A percentile compares a stretch with the other conserved stretches of the same genome.
Evolutionary conservation across 1,140 invertebrate genomes (phyloP).

Genomic region (Drosophila pectinifera): DNA sequence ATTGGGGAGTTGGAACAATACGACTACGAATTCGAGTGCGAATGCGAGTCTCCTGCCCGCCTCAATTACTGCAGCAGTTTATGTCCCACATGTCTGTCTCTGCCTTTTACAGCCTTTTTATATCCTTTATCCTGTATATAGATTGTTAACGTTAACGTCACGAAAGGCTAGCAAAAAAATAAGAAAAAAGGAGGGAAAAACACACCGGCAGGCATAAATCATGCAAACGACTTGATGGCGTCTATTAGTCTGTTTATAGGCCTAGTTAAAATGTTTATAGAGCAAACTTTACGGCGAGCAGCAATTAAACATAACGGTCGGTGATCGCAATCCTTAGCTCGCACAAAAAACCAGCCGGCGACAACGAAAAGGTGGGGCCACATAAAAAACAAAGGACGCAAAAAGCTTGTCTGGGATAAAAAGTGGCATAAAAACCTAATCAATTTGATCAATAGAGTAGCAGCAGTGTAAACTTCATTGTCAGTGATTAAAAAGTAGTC

Average conservation of each 20-base stretch:
- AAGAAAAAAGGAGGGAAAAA: neutral
- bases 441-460: constrained; percentile 14
- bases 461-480: constrained; percentile 35
- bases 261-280: constrained; percentile 77
- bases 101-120: constrained; percentile 69
- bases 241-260: constrained; percentile 75
- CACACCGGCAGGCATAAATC: constrained; percentile 56
- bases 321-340: constrained; percentile 17
- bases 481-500: constrained; percentile 4
- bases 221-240: constrained; percentile 73
- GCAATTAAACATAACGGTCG: constrained; percentile 66
- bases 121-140: constrained; percentile 49
- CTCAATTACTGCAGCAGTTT: constrained; percentile 74
- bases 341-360: constrained; percentile 5
- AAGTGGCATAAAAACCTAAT: constrained; percentile 16
- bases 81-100: constrained; percentile 56
- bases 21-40: constrained; percentile 6
- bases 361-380: constrained; percentile 30
- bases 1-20: constrained; percentile 32
- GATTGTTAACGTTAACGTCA: constrained; percentile 59
- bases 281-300: constrained; percentile 67
- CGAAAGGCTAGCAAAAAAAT: constrained; percentile 47
- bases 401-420: neutral
- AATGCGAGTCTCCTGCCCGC: constrained; percentile 30
- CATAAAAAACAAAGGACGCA: constrained; percentile 17